These are phyloP conservation scores for Gadopsis bispinosus DNA, from an alignment of 2,797 vertebrate genomes.

Conservation along the genomic window DNA sequence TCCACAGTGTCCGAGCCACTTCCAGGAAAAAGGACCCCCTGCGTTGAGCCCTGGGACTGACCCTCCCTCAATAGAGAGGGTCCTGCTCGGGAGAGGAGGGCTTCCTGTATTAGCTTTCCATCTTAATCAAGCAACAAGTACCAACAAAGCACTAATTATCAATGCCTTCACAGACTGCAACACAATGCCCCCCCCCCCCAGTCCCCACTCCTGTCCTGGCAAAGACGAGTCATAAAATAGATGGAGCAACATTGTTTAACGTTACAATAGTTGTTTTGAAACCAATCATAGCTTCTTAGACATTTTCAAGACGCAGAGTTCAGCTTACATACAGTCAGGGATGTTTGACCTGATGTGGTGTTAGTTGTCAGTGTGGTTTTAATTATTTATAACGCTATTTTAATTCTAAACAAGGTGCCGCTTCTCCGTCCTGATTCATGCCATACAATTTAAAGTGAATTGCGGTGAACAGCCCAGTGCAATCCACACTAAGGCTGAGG, in stretches of 20 bases:
- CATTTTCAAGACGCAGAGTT: conserved; percentile 20
- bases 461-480: background rate
- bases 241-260: conserved; percentile 72
- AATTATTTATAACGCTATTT: background rate
- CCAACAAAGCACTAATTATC: conserved; percentile 88
- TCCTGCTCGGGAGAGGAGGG: conserved; percentile 80
- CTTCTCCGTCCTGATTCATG: background rate
- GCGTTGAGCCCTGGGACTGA: conserved; percentile 86
- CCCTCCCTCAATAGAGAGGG: conserved; percentile 85
- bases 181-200: conserved; percentile 62
- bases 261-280: conserved; percentile 70
- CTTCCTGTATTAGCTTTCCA: conserved; percentile 88
- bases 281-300: conserved; percentile 28
- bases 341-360: conserved; percentile 24
- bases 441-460: background rate
- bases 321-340: background rate
- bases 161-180: conserved; percentile 79
- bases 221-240: conserved; percentile 73
- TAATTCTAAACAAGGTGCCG: background rate
- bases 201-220: conserved; percentile 51
- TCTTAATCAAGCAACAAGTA: conserved; percentile 88
- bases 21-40: conserved; percentile 87
- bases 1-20: conserved; percentile 84
- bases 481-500: conserved; percentile 8
- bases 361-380: background rate